These are phyloP conservation scores for Agonum fuliginosum DNA, from an alignment of 2,888 invertebrate genomes.

Conservation along the genomic window DNA sequence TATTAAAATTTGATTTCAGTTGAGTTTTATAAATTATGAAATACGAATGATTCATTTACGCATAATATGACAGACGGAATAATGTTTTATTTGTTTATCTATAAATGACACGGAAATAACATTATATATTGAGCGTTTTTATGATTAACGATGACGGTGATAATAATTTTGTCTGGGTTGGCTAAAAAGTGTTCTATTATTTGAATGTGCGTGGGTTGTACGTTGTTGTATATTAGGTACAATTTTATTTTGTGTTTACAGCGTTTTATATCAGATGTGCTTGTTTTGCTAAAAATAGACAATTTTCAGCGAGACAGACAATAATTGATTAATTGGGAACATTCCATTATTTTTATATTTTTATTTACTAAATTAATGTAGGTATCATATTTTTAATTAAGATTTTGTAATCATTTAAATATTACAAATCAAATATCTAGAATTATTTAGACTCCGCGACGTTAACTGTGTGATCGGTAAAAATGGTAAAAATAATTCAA, in stretches of 20 bases:
- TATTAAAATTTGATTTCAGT: neutral
- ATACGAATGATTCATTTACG: neutral
- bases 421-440: no score
- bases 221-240: neutral
- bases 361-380: no score
- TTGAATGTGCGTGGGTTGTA: neutral
- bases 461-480: no score
- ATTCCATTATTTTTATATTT: no score
- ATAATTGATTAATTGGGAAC: no score
- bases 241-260: neutral
- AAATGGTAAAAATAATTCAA: no score
- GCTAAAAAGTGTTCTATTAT: neutral
- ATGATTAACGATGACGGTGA: neutral
- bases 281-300: no score
- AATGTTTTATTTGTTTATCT: neutral
- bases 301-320: no score
- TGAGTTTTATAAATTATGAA: neutral
- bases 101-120: neutral
- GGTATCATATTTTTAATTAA: no score
- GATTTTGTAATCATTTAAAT: no score
- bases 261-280: no score
- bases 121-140: neutral
- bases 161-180: slow-evolving; percentile 36
- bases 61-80: neutral
- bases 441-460: no score